phyloP scores from a whole-genome alignment of 1,140 invertebrate genomes.

The Aporrectodea caliginosa region DNA sequence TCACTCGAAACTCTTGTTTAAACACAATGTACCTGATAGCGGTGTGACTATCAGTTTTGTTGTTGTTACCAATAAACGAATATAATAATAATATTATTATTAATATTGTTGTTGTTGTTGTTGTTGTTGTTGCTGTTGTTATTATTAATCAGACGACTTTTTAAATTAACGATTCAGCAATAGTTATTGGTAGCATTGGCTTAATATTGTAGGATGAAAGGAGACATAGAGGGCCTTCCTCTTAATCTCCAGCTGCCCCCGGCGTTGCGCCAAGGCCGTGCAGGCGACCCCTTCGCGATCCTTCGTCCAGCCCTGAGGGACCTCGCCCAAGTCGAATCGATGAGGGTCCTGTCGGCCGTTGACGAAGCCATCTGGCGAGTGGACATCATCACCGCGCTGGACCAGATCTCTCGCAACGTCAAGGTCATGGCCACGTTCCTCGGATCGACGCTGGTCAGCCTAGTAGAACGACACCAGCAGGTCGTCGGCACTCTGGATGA shows the following conservation, averaged over 20 bases:
- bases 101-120: no score
- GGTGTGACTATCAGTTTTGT: no score
- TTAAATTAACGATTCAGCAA: background rate
- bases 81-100: no score
- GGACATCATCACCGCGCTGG: background rate
- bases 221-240: background rate
- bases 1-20: background rate
- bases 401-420: background rate
- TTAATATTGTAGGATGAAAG: background rate
- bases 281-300: background rate
- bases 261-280: background rate
- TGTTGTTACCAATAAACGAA: no score
- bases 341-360: background rate
- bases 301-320: background rate
- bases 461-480: background rate
- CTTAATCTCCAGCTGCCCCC: background rate
- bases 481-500: background rate
- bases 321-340: background rate
- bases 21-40: no score
- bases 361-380: background rate
- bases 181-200: no score
- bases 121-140: background rate
- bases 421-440: background rate
- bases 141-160: background rate
- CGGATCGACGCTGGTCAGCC: background rate